phyloP scores from a whole-genome alignment of 2,888 invertebrate species.

The Synanthedon vespiformis region DNA sequence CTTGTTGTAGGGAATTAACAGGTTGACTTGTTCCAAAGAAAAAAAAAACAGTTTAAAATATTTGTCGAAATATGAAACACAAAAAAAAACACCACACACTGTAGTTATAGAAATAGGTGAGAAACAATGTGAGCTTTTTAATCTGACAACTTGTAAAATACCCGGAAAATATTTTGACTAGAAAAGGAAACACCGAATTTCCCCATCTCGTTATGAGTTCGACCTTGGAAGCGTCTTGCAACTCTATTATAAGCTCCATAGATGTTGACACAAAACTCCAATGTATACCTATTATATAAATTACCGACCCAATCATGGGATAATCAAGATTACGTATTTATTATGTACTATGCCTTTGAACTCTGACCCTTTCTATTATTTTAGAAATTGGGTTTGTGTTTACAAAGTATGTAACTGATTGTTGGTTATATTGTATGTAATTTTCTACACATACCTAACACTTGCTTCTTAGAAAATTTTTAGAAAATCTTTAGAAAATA shows the following conservation, averaged over 20 bases:
- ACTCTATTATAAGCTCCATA: conserved; percentile 15
- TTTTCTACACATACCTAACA: too few species aligned
- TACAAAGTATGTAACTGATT: too few species aligned
- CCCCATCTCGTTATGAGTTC: conserved; percentile 12
- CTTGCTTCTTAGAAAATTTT: too few species aligned
- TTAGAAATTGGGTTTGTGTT: not conserved
- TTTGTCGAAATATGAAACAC: too few species aligned
- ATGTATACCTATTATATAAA: conserved; percentile 2
- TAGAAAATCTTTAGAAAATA: too few species aligned
- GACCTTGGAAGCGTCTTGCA: conserved; percentile 28
- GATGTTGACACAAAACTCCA: conserved; percentile 11
- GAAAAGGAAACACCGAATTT: conserved; percentile 15
- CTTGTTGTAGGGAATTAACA: conserved; percentile 21
- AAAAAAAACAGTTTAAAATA: too few species aligned
- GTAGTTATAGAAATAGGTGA: too few species aligned
- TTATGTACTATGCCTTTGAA: conserved; percentile 4
- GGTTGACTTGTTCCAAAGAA: too few species aligned
- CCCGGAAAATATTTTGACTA: not conserved
- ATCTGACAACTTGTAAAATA: too few species aligned
- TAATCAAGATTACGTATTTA: not conserved
- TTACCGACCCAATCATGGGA: not conserved
- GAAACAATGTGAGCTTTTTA: too few species aligned
- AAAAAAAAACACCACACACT: too few species aligned
- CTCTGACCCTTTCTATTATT: conserved; percentile 5
- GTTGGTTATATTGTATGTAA: too few species aligned